Evolutionary conservation across 2,797 vertebrate species (phyloP).

Genomic region (Kryptopterus vitreolus): DNA sequence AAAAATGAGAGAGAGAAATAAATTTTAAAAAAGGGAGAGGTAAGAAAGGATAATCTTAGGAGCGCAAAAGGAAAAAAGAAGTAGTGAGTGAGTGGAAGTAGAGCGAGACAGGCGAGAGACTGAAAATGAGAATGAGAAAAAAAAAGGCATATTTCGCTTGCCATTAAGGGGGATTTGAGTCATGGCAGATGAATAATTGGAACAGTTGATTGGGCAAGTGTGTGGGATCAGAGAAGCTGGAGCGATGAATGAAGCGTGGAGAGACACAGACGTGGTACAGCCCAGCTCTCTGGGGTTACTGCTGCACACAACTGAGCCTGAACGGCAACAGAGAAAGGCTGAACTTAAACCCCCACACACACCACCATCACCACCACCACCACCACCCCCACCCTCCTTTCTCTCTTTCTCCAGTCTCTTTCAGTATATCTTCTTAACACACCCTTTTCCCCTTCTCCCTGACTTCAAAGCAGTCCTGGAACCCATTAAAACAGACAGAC

Average conservation of each 20-base stretch:
- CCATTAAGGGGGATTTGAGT: slow-evolving; percentile 46
- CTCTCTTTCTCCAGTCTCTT: slow-evolving; percentile 25
- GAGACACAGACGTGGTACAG: slow-evolving; percentile 39
- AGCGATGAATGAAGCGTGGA: slow-evolving; percentile 35
- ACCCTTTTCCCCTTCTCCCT: slow-evolving; percentile 42
- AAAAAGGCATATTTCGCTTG: slow-evolving; percentile 25
- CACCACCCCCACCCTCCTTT: background rate
- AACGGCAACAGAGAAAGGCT: slow-evolving; percentile 15
- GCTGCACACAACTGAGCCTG: slow-evolving; percentile 30
- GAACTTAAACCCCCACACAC: background rate
- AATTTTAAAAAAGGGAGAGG: background rate
- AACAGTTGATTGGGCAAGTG: slow-evolving; percentile 24
- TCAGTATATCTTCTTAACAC: slow-evolving; percentile 49
- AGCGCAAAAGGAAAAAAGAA: background rate
- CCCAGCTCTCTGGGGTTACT: slow-evolving; percentile 45
- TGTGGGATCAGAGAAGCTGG: slow-evolving; percentile 39
- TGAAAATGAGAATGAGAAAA: background rate
- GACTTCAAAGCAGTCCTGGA: slow-evolving; percentile 62
- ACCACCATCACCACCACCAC: too few relatives aligned
- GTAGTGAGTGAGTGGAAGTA: slow-evolving; percentile 16
- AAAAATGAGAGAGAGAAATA: background rate
- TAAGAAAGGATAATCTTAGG: background rate
- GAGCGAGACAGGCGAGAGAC: slow-evolving; percentile 5
- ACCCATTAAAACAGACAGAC: slow-evolving; percentile 61
- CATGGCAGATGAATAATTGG: slow-evolving; percentile 49